These are phyloP conservation scores for Listronotus oregonensis DNA, from an alignment of 1,140 invertebrate genomes.

Conservation along the genomic window DNA sequence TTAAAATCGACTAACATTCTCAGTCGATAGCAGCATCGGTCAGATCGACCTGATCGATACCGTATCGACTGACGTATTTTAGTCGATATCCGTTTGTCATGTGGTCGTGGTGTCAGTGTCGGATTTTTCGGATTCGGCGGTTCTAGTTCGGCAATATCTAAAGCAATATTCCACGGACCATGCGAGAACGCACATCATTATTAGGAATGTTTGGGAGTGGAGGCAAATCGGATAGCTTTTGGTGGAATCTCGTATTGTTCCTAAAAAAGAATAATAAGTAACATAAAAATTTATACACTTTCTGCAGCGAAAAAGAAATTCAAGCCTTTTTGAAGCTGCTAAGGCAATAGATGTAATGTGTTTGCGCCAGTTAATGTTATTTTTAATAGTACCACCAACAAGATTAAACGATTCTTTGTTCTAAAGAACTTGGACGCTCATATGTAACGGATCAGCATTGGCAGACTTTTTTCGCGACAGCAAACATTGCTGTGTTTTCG, in stretches of 20 bases:
- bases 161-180: conserved; percentile 71
- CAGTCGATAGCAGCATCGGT: conserved; percentile 19
- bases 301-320: too few species aligned
- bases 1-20: conserved; percentile 19
- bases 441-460: too few species aligned
- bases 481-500: too few species aligned
- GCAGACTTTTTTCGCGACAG: too few species aligned
- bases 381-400: too few species aligned
- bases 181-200: conserved; percentile 67
- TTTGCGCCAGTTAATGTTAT: too few species aligned
- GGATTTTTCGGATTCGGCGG: conserved; percentile 36
- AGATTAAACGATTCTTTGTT: too few species aligned
- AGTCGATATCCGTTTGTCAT: conserved; percentile 51
- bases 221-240: conserved; percentile 71
- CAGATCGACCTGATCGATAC: conserved; percentile 21
- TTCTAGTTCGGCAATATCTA: conserved; percentile 40
- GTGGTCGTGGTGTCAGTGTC: conserved; percentile 47
- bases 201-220: conserved; percentile 71
- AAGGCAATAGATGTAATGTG: too few species aligned
- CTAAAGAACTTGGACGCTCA: too few species aligned
- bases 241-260: conserved; percentile 71
- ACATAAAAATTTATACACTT: too few species aligned
- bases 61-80: conserved; percentile 32
- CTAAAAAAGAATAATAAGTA: conserved; percentile 55
- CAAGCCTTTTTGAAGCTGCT: too few species aligned